Conservation (phyloP, 2,113 vertebrate species). For the Xenotilapia leptura region DNA sequence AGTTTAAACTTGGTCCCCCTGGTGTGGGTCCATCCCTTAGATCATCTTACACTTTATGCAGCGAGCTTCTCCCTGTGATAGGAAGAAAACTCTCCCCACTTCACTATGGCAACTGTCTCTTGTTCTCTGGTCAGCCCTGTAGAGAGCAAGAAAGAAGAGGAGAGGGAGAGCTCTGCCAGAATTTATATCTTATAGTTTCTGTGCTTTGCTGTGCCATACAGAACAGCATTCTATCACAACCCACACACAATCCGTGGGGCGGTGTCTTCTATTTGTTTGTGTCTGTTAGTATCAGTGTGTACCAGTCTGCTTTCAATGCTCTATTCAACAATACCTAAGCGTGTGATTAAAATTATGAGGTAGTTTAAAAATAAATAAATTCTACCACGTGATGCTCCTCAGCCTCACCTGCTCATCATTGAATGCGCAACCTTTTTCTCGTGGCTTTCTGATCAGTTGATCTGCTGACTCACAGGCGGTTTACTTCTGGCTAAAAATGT, state of each 20-base stretch:
- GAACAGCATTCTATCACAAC: neutral
- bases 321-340: neutral
- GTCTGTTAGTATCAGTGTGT: neutral
- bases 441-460: neutral
- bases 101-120: neutral
- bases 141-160: neutral
- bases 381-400: neutral
- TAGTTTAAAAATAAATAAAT: neutral
- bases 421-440: neutral
- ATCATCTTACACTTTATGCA: neutral
- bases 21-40: neutral
- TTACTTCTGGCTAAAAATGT: neutral
- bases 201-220: neutral
- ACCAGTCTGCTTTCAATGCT: neutral
- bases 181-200: neutral
- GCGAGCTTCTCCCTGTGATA: neutral
- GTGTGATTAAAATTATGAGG: neutral
- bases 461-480: neutral
- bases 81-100: neutral
- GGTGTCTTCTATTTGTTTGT: neutral
- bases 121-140: neutral
- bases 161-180: rapidly evolving
- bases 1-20: neutral
- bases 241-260: neutral
- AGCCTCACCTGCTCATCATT: neutral